phyloP scores from a whole-genome alignment of 1,140 invertebrate genomes.

The Caerostris extrusa region DNA sequence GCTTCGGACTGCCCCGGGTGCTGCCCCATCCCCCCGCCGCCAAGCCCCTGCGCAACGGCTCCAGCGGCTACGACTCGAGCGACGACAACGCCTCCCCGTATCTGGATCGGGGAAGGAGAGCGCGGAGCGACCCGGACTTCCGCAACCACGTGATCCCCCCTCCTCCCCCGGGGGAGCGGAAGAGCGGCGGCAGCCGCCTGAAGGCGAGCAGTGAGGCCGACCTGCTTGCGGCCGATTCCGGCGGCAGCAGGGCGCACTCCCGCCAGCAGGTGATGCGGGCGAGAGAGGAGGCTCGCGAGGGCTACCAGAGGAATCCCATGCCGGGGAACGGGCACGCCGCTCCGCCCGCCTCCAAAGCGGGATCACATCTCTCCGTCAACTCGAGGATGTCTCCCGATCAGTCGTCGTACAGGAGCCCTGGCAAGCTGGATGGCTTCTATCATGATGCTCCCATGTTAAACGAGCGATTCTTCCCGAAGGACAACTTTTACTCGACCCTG shows the following conservation, averaged over 20 bases:
- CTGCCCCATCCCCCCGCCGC: constrained; percentile 87
- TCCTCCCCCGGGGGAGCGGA: not conserved
- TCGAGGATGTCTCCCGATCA: constrained; percentile 75
- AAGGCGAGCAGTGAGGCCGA: constrained; percentile 87
- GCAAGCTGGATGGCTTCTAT: constrained; percentile 73
- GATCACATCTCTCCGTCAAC: constrained; percentile 78
- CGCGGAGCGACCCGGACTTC: constrained; percentile 90
- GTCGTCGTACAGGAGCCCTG: not conserved
- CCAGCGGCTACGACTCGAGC: constrained; percentile 93
- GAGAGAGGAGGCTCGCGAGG: constrained; percentile 61
- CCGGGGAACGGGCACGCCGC: constrained; percentile 68
- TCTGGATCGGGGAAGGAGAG: constrained; percentile 81
- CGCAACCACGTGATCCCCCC: constrained; percentile 79
- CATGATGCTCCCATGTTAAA: constrained; percentile 76
- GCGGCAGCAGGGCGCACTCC: constrained; percentile 77
- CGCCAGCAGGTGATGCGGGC: constrained; percentile 71
- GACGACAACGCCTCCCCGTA: constrained; percentile 84
- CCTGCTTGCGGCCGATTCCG: constrained; percentile 80
- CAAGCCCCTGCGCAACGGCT: constrained; percentile 84
- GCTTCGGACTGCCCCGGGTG: constrained; percentile 94
- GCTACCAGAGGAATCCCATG: constrained; percentile 73
- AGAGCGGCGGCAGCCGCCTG: constrained; percentile 38
- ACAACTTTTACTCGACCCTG: constrained; percentile 75
- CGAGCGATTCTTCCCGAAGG: constrained; percentile 78
- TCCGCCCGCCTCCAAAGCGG: constrained; percentile 76